Percentiles rank a stretch among this genome's conserved stretches.
These are phyloP conservation scores for Ancistrus triradiatus DNA, from an alignment of 2,113 vertebrate species.

Conservation along the genomic window DNA sequence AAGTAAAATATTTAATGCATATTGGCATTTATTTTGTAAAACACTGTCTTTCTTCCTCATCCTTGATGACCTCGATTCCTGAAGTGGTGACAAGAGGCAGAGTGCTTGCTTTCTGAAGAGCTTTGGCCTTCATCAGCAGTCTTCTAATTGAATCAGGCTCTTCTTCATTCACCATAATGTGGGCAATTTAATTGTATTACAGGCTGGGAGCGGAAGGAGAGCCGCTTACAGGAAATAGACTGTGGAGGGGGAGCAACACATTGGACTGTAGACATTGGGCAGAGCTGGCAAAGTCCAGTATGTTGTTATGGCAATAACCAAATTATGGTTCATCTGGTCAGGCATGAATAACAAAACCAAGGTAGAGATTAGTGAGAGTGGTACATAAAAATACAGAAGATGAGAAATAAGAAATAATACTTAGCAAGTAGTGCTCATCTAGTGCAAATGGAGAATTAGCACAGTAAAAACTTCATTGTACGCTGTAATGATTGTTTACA, in stretches of 20 bases:
- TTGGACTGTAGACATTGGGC: conserved; percentile 47
- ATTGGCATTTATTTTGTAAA: no score
- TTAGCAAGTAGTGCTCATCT: no score
- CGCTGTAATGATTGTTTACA: no score
- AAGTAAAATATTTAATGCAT: no score
- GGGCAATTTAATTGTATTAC: conserved; percentile 51
- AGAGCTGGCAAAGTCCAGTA: conserved; percentile 41
- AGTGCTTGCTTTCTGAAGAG: conserved; percentile 26
- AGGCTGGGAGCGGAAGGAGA: conserved; percentile 47
- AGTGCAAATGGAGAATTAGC: no score
- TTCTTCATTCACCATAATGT: conserved; percentile 48
- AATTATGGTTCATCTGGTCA: conserved; percentile 51
- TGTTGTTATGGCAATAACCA: conserved; percentile 52
- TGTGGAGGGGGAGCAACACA: conserved; percentile 19
- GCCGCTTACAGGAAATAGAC: conserved; percentile 41
- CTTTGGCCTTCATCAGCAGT: conserved; percentile 44
- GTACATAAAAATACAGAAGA: conserved; percentile 21
- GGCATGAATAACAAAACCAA: conserved; percentile 38
- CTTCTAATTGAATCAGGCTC: conserved; percentile 45
- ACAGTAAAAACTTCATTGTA: no score
- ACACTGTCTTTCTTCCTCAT: conserved; percentile 11
- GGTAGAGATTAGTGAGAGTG: conserved; percentile 23
- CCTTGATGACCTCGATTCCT: conserved; percentile 31
- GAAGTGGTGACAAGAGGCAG: conserved; percentile 37
- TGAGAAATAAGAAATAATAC: conserved; percentile 7